Evolutionary conservation across 2,113 vertebrate species (phyloP), one percentile per base, ranked within the genome.

Genomic region (Nansenia antarctica): DNA sequence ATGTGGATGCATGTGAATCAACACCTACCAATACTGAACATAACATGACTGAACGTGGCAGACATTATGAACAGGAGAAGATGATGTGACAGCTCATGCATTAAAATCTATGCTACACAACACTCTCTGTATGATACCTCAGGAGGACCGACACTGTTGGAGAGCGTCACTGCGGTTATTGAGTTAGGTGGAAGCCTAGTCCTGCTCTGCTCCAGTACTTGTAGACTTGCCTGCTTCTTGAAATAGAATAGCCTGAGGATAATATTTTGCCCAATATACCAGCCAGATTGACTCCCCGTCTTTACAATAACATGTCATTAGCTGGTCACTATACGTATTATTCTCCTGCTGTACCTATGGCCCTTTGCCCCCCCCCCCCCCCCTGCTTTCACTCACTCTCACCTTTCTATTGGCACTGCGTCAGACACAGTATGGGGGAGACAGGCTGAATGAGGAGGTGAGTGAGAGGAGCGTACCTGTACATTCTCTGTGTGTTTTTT

Each of bases 371-470:
- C n/a, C n/a, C n/a, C n/a, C n/a, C n/a, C n/a, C 53, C 69, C 76
- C 27, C 27, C 9, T 37, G 74, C 67, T 88, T 90, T 91, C 76
- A 88, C 88, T 90, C 75, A 87, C 83, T 91, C 77, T 91, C 83
- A 86, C 87, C 87, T 92, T 89, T 90, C 80, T 88, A 85, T 90
- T 90, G 90, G 85, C 81, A 71, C 84, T 84, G 83, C 86, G 86
- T 71, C 86, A 88, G 85, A 80, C 84, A 84, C 89, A 86, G 86
- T 91, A 81, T 82, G 90, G 89, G 81, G 86, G 86, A 82, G 76
- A 63, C 88, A 90, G 90, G 72, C 90, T 88, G 83, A 89, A 82
- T 82, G 89, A 90, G 79, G 90, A 92, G 91, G 91, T 92, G 90
- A 92, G 91, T 92, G 82, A 78, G 83, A 88, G 80, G 81, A 83